A percentile compares a stretch with the other conserved stretches of the same genome.
Conservation (phyloP, 2,888 invertebrate genomes). For the Philereme transversata region DNA sequence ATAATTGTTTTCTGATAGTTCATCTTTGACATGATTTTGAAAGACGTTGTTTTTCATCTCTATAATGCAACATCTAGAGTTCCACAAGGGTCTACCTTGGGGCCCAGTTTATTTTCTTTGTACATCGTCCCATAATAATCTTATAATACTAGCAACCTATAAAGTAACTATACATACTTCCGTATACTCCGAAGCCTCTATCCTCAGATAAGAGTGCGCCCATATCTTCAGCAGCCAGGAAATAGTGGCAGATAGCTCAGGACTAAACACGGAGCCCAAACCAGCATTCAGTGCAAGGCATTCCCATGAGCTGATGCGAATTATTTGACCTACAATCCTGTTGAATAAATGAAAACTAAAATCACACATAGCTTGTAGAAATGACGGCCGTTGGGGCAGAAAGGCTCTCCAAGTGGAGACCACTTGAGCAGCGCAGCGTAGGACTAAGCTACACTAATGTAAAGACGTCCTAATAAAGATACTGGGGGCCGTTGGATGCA, state of each 20-base stretch:
- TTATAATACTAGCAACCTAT: neutral
- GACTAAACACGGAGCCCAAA: conserved; percentile 87
- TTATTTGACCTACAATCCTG: conserved; percentile 88
- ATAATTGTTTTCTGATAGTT: too few relatives aligned
- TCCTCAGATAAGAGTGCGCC: conserved; percentile 89
- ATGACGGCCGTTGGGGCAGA: too few relatives aligned
- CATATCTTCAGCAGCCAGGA: conserved; percentile 92
- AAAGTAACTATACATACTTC: conserved; percentile 53
- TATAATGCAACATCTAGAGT: neutral
- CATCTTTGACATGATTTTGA: too few relatives aligned
- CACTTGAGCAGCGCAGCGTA: too few relatives aligned
- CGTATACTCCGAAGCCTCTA: conserved; percentile 65
- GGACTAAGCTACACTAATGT: too few relatives aligned
- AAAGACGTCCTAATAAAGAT: too few relatives aligned
- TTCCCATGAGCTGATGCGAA: conserved; percentile 90
- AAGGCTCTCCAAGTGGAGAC: too few relatives aligned
- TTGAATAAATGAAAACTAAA: conserved; percentile 34
- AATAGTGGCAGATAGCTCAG: conserved; percentile 89
- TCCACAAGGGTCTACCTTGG: conserved; percentile 5
- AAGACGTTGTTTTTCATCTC: too few relatives aligned
- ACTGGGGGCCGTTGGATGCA: too few relatives aligned
- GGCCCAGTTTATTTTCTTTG: neutral
- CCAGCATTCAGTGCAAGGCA: conserved; percentile 87
- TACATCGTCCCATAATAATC: too few relatives aligned
- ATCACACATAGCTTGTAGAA: too few relatives aligned